These are phyloP conservation scores for Lethrus apterus DNA, from an alignment of 1,140 invertebrate genomes.

Conservation along the genomic window DNA sequence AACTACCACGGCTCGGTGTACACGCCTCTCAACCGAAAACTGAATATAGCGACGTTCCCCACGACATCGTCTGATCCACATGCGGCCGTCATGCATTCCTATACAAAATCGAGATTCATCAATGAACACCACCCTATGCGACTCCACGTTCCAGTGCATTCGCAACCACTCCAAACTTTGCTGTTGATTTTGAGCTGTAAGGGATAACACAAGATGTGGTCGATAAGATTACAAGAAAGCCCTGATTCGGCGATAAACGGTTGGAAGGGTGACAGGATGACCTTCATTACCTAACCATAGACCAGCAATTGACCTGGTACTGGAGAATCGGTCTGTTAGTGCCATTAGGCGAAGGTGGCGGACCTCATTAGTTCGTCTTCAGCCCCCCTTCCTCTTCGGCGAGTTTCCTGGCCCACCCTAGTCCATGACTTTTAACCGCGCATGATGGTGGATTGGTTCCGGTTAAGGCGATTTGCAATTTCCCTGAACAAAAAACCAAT, in stretches of 20 bases:
- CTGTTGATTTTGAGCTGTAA: slow-evolving; percentile 15
- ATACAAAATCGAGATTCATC: too few relatives aligned
- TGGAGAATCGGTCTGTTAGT: background rate
- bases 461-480: too few relatives aligned
- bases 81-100: too few relatives aligned
- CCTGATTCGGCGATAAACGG: slow-evolving; percentile 11
- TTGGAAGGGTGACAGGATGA: slow-evolving; percentile 4
- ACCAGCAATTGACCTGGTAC: background rate
- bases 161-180: slow-evolving; percentile 17
- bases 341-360: slow-evolving; percentile 1
- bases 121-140: slow-evolving; percentile 22
- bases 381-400: background rate
- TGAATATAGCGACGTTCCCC: slow-evolving; percentile 16
- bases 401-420: background rate
- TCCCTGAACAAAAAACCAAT: too few relatives aligned
- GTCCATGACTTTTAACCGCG: background rate
- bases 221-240: slow-evolving; percentile 7
- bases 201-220: slow-evolving; percentile 14
- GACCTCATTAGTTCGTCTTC: slow-evolving; percentile 1
- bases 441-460: background rate
- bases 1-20: slow-evolving; percentile 5
- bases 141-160: slow-evolving; percentile 18
- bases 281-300: slow-evolving; percentile 1
- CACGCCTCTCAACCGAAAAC: slow-evolving; percentile 17
- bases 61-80: slow-evolving; percentile 20